Percentiles rank a stretch among this genome's conserved stretches.
Conservation (phyloP, 2,888 invertebrate genomes). For the Lochmaea crataegi region DNA sequence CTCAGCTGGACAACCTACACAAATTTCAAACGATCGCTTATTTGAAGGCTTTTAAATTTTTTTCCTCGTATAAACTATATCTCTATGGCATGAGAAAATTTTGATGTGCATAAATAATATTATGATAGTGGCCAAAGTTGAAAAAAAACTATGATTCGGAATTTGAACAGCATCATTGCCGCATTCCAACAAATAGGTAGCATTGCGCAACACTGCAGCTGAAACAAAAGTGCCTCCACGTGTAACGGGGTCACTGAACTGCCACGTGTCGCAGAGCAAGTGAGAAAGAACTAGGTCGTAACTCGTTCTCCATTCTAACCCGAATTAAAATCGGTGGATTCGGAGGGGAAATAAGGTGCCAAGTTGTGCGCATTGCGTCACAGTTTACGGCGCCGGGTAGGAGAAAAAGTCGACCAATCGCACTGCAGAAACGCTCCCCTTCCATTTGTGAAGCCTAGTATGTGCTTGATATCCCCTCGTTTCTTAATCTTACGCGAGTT, state of each 20-base stretch:
- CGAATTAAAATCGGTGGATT: conserved; percentile 33
- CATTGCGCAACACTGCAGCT: conserved; percentile 56
- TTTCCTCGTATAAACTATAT: no score
- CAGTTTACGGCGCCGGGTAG: conserved; percentile 49
- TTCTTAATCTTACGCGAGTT: conserved; percentile 61
- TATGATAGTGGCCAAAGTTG: neutral
- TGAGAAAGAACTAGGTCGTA: conserved; percentile 48
- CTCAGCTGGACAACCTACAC: no score
- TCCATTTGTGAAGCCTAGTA: conserved; percentile 47
- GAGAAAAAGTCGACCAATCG: conserved; percentile 53
- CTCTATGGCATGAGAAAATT: no score
- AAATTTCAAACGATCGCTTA: no score
- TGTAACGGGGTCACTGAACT: conserved; percentile 57
- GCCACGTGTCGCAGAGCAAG: conserved; percentile 57
- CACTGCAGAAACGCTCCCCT: conserved; percentile 46
- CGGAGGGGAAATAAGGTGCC: conserved; percentile 49
- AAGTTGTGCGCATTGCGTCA: conserved; percentile 59
- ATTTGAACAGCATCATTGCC: conserved; percentile 37
- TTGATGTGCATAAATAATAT: no score
- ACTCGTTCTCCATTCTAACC: conserved; percentile 35
- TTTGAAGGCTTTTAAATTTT: no score
- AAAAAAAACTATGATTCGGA: neutral
- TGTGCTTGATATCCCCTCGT: conserved; percentile 50
- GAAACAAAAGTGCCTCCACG: conserved; percentile 55
- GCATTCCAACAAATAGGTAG: conserved; percentile 49